Base-by-base conservation (phyloP, 2,113 vertebrate species). In the Microtus richardsoni region DNA sequence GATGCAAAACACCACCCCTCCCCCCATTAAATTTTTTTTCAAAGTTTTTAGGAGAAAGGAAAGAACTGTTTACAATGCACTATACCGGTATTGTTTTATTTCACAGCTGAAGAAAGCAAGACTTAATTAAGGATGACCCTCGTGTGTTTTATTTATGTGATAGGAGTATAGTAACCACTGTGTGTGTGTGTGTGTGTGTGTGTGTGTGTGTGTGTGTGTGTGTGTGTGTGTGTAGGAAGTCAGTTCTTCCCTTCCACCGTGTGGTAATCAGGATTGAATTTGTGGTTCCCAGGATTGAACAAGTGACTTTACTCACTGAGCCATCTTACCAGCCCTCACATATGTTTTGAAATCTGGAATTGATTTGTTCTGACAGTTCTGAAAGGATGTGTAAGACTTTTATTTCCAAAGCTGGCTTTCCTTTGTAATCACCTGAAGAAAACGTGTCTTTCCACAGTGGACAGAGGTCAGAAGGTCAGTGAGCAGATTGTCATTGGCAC, bases 401-500 rank as follows among this genome's bases (percentile, higher is more conserved):
- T 71, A n/a, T 77, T 93, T 74, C 62, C 36, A 93, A 7, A 83
- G 22, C 49, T 54, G 41, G 19, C 10, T 96, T 96, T 92, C 58
- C 54, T 39, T 74, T 33, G 41, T 90, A 78, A 92, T 89, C 47
- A 86, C 74, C 92, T 99, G 96, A 99, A 99, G 99, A 99, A 99
- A 0, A 99, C 98, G 0, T 99, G 98, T 12, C 99, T 99, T 97
- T 99, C 39, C 99, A 93, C 95, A 95, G 95, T 95, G 95, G 95
- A 95, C 62, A 89, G 94, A 85, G 94, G 94, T 39, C 95, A 95
- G 88, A 95, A 95, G 87, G 85, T 95, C 73, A 90, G 91, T n/a
- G 95, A 95, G 87, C 95, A 95, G 80, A 99, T 99, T 2, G 99
- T 99, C 11, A 99, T 99, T 0, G 99, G 99, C 54, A 99, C 99